Percentiles rank a stretch among this genome's conserved stretches.
Conservation (phyloP, 2,888 invertebrate species). For the Junonia oenone region DNA sequence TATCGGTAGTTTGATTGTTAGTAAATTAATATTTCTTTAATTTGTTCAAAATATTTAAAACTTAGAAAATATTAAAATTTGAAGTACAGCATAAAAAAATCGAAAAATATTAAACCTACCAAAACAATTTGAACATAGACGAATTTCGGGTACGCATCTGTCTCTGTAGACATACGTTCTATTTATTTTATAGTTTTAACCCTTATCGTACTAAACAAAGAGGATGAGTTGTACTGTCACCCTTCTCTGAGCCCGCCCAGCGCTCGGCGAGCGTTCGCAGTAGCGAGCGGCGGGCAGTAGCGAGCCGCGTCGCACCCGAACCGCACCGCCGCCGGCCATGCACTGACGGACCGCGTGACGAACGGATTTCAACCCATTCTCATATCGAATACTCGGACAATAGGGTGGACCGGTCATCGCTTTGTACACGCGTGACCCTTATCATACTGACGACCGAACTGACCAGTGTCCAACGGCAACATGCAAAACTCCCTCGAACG, state of each 20-base stretch:
- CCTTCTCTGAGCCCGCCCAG: conserved; percentile 60
- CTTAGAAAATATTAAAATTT: too few species aligned
- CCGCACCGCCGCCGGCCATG: conserved; percentile 61
- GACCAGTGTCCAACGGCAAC: conserved; percentile 61
- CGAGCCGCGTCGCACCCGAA: conserved; percentile 65
- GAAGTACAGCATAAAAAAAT: too few species aligned
- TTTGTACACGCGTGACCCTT: conserved; percentile 70
- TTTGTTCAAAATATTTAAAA: too few species aligned
- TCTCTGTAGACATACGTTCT: background rate
- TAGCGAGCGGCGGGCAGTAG: conserved; percentile 49
- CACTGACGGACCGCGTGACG: conserved; percentile 38
- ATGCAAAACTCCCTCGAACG: conserved; percentile 66
- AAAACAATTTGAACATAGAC: background rate
- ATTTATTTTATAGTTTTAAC: conserved; percentile 39
- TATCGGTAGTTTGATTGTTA: too few species aligned
- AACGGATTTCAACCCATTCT: conserved; percentile 49
- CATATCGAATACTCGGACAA: conserved; percentile 36
- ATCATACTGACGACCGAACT: conserved; percentile 53
- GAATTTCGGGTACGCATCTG: background rate
- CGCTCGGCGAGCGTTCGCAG: conserved; percentile 35
- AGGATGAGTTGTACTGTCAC: conserved; percentile 68
- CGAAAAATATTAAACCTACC: background rate
- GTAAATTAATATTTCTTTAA: too few species aligned
- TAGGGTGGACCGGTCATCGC: conserved; percentile 55
- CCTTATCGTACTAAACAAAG: conserved; percentile 54